Percentiles rank a stretch among this genome's conserved stretches.
Evolutionary conservation across 2,797 vertebrate species (phyloP).

Genomic region (Mormyrus proboscirostris): DNA sequence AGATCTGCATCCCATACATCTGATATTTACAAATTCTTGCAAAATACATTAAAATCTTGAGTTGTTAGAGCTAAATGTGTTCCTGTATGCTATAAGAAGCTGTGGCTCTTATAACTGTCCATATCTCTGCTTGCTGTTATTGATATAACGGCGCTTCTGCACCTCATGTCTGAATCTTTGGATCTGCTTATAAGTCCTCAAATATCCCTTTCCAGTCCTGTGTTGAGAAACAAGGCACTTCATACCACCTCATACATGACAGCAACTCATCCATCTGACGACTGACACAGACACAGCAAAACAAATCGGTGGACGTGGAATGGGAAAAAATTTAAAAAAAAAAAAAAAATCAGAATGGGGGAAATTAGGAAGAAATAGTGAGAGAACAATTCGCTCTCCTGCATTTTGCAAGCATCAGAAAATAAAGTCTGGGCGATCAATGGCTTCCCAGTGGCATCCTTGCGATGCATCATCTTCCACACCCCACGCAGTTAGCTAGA

Average conservation of each 20-base stretch:
- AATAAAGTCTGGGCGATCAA: neutral
- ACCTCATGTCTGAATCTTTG: neutral
- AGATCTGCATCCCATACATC: neutral
- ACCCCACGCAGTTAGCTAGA: neutral
- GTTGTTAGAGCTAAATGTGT: neutral
- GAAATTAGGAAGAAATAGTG: neutral
- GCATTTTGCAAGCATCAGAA: neutral
- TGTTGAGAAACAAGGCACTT: neutral
- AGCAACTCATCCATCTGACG: neutral
- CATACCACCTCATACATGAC: neutral
- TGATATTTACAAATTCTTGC: neutral
- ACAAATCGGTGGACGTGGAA: neutral
- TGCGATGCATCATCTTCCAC: neutral
- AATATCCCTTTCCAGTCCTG: neutral
- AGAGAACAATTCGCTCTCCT: neutral
- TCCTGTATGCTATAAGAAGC: neutral
- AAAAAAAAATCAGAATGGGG: neutral
- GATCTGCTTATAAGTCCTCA: neutral
- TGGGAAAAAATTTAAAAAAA: neutral
- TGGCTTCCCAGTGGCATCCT: neutral
- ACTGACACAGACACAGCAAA: neutral
- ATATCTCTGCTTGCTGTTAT: neutral
- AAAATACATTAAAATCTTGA: neutral
- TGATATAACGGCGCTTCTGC: neutral
- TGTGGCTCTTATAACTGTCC: neutral